phyloP scores from a whole-genome alignment of 1,140 invertebrate species.

The Akabosia matsudoensis region DNA sequence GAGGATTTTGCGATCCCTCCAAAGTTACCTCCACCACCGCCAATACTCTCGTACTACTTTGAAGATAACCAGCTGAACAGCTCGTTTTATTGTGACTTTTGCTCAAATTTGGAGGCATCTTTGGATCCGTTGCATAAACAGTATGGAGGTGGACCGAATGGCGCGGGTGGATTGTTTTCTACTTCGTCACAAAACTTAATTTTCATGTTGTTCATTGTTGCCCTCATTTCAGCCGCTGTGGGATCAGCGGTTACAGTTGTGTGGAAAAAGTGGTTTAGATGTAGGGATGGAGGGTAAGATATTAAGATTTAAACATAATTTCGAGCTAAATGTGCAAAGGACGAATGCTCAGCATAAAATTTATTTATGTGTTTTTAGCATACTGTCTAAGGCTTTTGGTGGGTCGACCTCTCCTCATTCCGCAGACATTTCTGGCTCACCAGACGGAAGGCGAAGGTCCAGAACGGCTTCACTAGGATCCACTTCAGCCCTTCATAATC shows the following conservation, averaged over 20 bases:
- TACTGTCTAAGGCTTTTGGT: constrained; percentile 5
- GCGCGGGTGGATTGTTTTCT: neutral
- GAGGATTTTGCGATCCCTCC: constrained; percentile 26
- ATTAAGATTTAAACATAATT: neutral
- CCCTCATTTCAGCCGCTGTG: constrained; percentile 31
- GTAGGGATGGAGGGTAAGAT: constrained; percentile 6
- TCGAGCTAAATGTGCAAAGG: no score
- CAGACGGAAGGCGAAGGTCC: neutral
- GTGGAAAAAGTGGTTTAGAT: constrained; percentile 8
- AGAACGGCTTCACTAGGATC: neutral
- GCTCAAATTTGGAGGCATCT: constrained; percentile 26
- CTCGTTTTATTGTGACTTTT: constrained; percentile 36
- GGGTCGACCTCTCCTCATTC: neutral
- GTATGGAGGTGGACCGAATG: constrained; percentile 4
- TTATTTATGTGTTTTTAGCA: neutral
- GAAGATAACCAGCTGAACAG: constrained; percentile 8
- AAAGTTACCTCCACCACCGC: constrained; percentile 34
- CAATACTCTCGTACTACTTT: constrained; percentile 30
- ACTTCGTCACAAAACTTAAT: constrained; percentile 23
- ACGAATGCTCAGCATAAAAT: no score
- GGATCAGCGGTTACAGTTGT: constrained; percentile 31
- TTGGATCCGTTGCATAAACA: constrained; percentile 7
- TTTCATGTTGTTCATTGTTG: constrained; percentile 38
- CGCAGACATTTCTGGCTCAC: neutral
- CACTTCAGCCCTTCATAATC: neutral